Evolutionary conservation across 2,888 invertebrate genomes (phyloP).

Genomic region (Orthosia cruda): DNA sequence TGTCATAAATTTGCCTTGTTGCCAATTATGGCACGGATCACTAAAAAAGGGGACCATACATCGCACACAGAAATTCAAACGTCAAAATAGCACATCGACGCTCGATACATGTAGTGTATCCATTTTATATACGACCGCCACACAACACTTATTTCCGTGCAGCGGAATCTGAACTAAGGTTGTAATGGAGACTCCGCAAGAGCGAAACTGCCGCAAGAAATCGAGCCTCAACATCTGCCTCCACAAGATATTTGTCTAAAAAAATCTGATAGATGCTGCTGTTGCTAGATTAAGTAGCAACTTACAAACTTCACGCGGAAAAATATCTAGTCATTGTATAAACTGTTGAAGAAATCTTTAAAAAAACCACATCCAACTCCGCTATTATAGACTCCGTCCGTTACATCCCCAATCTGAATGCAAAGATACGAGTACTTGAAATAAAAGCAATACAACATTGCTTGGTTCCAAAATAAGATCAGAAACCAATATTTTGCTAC

Average conservation of each 20-base stretch:
- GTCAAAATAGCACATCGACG: conserved; percentile 38
- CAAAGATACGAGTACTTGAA: conserved; percentile 1
- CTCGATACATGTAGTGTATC: conserved; percentile 26
- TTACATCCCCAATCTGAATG: not conserved
- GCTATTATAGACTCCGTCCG: too few relatives aligned
- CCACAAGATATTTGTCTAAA: too few relatives aligned
- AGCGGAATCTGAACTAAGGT: conserved; percentile 17
- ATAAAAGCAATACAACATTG: conserved; percentile 21
- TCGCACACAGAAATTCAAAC: conserved; percentile 29
- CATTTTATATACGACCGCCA: conserved; percentile 23
- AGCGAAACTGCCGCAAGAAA: too few relatives aligned
- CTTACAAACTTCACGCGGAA: too few relatives aligned
- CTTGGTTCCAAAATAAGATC: conserved; percentile 7
- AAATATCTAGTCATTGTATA: too few relatives aligned
- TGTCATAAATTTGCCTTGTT: conserved; percentile 40
- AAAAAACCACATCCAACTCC: too few relatives aligned
- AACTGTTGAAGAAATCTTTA: too few relatives aligned
- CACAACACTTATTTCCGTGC: conserved; percentile 32
- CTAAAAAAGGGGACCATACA: conserved; percentile 42
- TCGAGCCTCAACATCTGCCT: too few relatives aligned
- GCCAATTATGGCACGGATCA: conserved; percentile 42
- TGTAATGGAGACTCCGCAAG: too few relatives aligned
- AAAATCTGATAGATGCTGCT: too few relatives aligned
- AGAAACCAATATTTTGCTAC: conserved; percentile 49
- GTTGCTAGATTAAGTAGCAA: too few relatives aligned